Evolutionary conservation across 2,888 invertebrate species (phyloP), one percentile per base, ranked within the genome.

Genomic region (Papilio elwesi): DNA sequence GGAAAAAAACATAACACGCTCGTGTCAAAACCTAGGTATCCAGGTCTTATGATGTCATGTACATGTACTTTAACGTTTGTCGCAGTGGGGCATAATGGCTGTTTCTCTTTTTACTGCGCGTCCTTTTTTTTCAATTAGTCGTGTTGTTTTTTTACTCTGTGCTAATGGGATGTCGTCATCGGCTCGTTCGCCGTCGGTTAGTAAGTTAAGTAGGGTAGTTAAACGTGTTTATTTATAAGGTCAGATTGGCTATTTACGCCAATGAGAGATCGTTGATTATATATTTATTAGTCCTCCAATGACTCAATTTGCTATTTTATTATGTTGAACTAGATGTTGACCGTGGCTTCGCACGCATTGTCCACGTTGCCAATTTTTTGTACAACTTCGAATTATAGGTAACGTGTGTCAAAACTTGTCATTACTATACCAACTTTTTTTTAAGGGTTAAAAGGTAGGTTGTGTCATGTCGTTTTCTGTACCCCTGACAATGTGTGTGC

Each of bases 21-120:
- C 26, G 26, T n/a, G 15, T 9, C 9, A 10, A 11, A 53, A 53
- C 16, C 53, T 53, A 53, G 52, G 13, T 64, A 65, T 59, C 57
- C 62, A 71, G 71, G 66, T 66, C 66, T 64, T 48, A 43, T 71
- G 52, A 67, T 62, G 71, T 68, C 71, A 71, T 55, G n/a, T n/a
- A 13, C 26, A 26, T 26, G 26, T 36, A 8, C 12, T 47, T 64
- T 64, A 26, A 26, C 36, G 11, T 26, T 49, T 49, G 13, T 38
- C 71, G 9, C 71, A 47, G 62, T 53, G 62, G 67, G 53, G 5
- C 13, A 55, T 70, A 63, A 68, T 67, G 15, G 67, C 53, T n/a
- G n/a, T 47, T 70, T 55, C 51, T n/a, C n/a, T 53, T 55, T 26
- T 52, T 26, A 10, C 38, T 13, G 15, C 43, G 16, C 57, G 36